Evolutionary conservation across 2,797 vertebrate species (phyloP), one percentile per base, ranked within the genome.

Genomic region (Gila robusta): DNA sequence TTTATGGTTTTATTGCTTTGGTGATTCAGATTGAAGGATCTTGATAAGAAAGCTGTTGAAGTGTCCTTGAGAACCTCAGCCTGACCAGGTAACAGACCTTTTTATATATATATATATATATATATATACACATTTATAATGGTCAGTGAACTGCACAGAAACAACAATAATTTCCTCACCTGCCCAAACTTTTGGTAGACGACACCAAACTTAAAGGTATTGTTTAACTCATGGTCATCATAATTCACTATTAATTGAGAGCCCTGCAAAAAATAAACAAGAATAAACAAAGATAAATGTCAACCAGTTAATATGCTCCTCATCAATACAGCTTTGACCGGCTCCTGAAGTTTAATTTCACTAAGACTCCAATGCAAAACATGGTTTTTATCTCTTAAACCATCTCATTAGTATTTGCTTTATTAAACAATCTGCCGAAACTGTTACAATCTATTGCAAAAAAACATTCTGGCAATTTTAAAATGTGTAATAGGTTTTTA

Each of bases 201-300:
- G 89, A 98, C 96, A n/a, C 98, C 98, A 7, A 98, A 98, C 90
- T 98, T 98, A 93, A 97, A 98, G 92, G 97, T 98, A 94, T 97
- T 97, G 96, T 96, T 98, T 91, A 98, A 95, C 69, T 98, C 96
- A 0, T 98, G 98, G 73, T 99, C 98, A 0, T 98, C 98, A 0
- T 97, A 99, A 91, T 93, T 96, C 3, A 98, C 95, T 0, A 99
- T 97, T 90, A 98, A 96, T 85, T 97, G 96, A 35, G 97, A 98
- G 0, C 97, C 97, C 97, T 98, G 93, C 0, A 21, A 82, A 64
- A 39, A 32, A 32, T 32, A 16, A 28, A 41, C 19, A 69, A 52
- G 35, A 28, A 79, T 28, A 32, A 54, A 49, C 23, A 23, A 74
- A n/a, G n/a, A 47, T 23, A 39, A 12, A 71, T 9, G 1, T 79